A percentile compares a stretch with the other conserved stretches of the same genome.
Evolutionary conservation across 2,113 vertebrate genomes (phyloP).

Genomic region (Centropus unirufus): DNA sequence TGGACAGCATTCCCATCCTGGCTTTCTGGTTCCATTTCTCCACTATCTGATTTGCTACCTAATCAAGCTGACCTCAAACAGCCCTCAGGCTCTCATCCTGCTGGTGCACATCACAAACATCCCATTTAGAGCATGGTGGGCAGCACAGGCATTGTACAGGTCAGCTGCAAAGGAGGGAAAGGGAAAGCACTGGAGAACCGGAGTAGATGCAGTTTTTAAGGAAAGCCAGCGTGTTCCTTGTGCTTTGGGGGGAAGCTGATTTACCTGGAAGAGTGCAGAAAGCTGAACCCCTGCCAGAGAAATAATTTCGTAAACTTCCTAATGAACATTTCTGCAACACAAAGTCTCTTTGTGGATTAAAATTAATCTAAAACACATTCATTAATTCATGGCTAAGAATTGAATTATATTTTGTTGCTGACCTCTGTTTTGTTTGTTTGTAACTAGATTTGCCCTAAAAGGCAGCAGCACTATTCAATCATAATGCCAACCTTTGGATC

Average conservation of each 20-base stretch:
- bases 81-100: not conserved
- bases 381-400: constrained; percentile 71
- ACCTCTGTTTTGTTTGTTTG: constrained; percentile 63
- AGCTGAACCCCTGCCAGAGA: constrained; percentile 48
- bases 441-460: constrained; percentile 70
- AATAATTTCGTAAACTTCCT: constrained; percentile 57
- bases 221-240: not conserved
- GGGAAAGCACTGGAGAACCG: not conserved
- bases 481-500: constrained; percentile 64
- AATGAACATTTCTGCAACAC: constrained; percentile 67
- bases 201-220: not conserved
- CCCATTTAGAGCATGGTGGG: not conserved
- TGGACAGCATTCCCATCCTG: not conserved
- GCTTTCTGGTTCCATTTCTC: not conserved
- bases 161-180: not conserved
- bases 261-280: constrained; percentile 18
- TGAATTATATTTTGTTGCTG: constrained; percentile 67
- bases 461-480: constrained; percentile 61
- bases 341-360: constrained; percentile 65
- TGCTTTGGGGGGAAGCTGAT: not conserved
- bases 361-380: constrained; percentile 72
- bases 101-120: not conserved
- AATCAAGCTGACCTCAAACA: not conserved
- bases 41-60: not conserved
- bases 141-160: not conserved